Percentiles rank a stretch among this genome's conserved stretches.
These are phyloP conservation scores for Glyphotaelius pellucidus DNA, from an alignment of 2,888 invertebrate species.

Conservation along the genomic window DNA sequence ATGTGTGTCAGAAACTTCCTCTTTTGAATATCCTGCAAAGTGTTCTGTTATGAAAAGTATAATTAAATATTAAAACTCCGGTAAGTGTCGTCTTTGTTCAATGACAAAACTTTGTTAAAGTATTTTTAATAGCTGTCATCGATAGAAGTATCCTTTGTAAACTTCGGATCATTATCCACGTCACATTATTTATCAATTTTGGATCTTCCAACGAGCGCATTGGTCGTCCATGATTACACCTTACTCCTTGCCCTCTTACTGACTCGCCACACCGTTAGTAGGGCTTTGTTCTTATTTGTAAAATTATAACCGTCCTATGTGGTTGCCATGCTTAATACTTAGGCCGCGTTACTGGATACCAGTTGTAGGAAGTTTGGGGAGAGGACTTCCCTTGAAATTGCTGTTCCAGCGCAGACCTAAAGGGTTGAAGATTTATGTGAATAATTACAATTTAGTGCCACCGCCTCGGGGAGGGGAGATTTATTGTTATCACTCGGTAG, in stretches of 20 bases:
- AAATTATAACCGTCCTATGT: conserved; percentile 53
- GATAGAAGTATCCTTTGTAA: neutral
- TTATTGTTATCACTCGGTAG: conserved; percentile 60
- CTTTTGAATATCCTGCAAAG: neutral
- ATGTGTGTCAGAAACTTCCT: neutral
- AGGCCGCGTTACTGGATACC: conserved; percentile 54
- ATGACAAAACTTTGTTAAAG: neutral
- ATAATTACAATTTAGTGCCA: conserved; percentile 66
- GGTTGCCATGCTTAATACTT: conserved; percentile 31
- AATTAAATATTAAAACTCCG: neutral
- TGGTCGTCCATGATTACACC: conserved; percentile 3
- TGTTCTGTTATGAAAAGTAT: neutral
- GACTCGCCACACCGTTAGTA: conserved; percentile 43
- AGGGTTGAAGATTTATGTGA: conserved; percentile 66
- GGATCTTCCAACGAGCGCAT: conserved; percentile 4
- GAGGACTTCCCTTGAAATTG: conserved; percentile 54
- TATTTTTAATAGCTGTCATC: neutral
- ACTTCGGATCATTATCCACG: neutral
- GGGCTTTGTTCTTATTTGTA: conserved; percentile 59
- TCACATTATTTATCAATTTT: conserved; percentile 4
- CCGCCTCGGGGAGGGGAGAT: conserved; percentile 56
- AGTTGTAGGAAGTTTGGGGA: conserved; percentile 48
- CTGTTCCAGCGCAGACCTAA: conserved; percentile 55
- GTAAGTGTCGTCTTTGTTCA: neutral
- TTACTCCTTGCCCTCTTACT: conserved; percentile 30